Evolutionary conservation across 2,113 vertebrate species (phyloP).

Genomic region (Tringa solitaria): DNA sequence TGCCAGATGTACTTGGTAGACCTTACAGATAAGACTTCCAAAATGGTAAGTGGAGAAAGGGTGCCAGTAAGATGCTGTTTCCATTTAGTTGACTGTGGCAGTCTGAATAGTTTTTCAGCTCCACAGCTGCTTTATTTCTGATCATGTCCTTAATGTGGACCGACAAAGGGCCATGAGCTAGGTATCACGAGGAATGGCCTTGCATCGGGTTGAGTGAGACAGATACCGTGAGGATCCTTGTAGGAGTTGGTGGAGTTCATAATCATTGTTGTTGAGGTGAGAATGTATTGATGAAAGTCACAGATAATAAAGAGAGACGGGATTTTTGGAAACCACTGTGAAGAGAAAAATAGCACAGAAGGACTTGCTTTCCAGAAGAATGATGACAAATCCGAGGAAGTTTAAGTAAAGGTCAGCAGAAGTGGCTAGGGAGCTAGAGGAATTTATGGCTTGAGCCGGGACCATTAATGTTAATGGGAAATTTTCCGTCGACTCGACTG

Average conservation of each 20-base stretch:
- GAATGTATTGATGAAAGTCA: not conserved
- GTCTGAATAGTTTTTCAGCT: not conserved
- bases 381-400: slow-evolving; percentile 19
- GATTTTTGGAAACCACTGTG: not conserved
- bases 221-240: not conserved
- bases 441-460: slow-evolving; percentile 52
- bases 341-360: slow-evolving; percentile 15
- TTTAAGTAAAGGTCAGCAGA: slow-evolving; percentile 60
- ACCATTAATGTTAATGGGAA: slow-evolving; percentile 51
- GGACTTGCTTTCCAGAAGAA: slow-evolving; percentile 33
- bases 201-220: not conserved
- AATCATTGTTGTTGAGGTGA: not conserved
- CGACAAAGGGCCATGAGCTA: not conserved
- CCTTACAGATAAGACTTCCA: not conserved
- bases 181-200: not conserved
- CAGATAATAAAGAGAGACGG: not conserved
- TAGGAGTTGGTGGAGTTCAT: not conserved
- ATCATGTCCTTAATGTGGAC: not conserved
- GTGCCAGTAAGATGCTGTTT: rapidly evolving
- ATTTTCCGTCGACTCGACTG: not conserved
- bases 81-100: not conserved
- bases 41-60: not conserved
- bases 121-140: not conserved
- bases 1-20: not conserved
- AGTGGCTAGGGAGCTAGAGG: slow-evolving; percentile 52